A percentile compares a stretch with the other conserved stretches of the same genome.
Conservation (phyloP, 2,797 vertebrate species). For the Ceryle rudis region DNA sequence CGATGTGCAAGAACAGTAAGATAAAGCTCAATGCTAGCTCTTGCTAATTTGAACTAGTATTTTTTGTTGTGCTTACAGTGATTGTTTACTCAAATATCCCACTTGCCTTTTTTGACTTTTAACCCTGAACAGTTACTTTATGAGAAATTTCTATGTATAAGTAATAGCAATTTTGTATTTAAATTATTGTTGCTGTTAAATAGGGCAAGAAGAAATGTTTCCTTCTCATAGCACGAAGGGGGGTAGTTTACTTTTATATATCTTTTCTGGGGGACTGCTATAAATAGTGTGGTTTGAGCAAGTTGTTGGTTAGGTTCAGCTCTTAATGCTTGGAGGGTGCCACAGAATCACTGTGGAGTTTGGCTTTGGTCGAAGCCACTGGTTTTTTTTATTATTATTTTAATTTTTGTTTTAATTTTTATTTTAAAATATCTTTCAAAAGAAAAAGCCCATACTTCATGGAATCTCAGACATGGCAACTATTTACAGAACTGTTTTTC, state of each 20-base stretch:
- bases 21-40: background rate
- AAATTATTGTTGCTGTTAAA: background rate
- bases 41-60: background rate
- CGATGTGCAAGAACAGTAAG: background rate
- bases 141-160: background rate
- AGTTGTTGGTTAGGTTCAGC: background rate
- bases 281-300: background rate
- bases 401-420: background rate
- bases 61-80: background rate
- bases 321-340: rapidly evolving
- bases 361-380: background rate
- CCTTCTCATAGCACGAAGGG: background rate
- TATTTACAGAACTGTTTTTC: background rate
- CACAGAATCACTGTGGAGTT: background rate
- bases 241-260: background rate
- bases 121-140: background rate
- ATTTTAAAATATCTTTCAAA: background rate
- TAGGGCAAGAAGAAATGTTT: slow-evolving; percentile 18
- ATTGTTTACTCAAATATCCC: background rate
- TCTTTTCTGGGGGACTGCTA: background rate
- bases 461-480: background rate
- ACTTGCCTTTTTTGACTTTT: background rate
- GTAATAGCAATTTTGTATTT: background rate
- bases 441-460: background rate
- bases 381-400: background rate